Base-by-base conservation (phyloP, 2,888 invertebrate species). In the Xylota segnis region DNA sequence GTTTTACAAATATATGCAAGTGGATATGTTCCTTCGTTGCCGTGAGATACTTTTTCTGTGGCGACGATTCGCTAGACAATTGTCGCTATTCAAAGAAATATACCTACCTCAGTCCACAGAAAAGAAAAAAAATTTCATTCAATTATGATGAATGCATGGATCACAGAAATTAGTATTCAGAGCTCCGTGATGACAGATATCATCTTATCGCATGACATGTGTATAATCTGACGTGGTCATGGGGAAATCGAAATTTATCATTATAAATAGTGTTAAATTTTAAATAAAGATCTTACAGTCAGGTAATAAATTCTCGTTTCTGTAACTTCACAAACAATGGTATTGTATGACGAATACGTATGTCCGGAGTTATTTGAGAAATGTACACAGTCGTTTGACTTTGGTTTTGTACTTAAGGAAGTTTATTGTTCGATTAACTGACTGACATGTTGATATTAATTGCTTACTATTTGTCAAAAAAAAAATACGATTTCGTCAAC, bases 241-340 rank as follows among this genome's bases (percentile, higher is more conserved):
- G 71, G 82, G 71, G 61, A 86, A 86, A 86, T 77, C 75, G 76
- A 76, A 82, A 86, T 86, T 82, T 86, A 86, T 82, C 86, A 81
- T 82, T 77, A 82, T 66, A 86, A 86, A 86, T 82, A 82, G 86
- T 86, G 86, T 86, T 86, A 86, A 86, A 61, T 82, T 82, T 77
- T 72, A 77, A 86, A 86, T 86, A 86, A 86, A 86, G 86, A 86
- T 68, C 81, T 82, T 71, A 66, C 72, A 72, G 79, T 47, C 63
- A 76, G 82, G 86, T 82, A 76, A 86, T 82, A 86, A 82, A 86
- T 86, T 81, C 18, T 68, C 66, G 59, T 59, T 59, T 76, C 54
- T 76, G 56, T 71, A 47, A 70, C 27, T 63, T 71, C 40, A 43
- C 66, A 72, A n/a, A 77, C 74, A 84, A 79, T 81, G 75, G 52